Conservation (phyloP, 2,888 invertebrate species). For the Apodemia arnacis region DNA sequence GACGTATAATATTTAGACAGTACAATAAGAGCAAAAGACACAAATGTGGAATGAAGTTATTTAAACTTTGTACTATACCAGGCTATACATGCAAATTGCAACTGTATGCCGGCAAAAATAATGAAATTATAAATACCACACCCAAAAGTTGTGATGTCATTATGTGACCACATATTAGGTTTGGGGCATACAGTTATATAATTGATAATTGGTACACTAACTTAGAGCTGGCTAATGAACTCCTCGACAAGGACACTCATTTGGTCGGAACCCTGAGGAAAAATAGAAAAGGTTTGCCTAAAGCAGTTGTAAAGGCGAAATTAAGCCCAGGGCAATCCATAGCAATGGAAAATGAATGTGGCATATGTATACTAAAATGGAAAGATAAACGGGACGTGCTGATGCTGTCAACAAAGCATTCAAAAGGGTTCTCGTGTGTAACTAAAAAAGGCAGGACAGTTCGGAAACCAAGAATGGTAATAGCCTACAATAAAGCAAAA, state of each 20-base stretch:
- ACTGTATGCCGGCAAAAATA: too few species aligned
- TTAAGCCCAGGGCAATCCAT: constrained; percentile 57
- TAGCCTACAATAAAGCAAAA: constrained; percentile 87
- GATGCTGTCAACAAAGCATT: too few species aligned
- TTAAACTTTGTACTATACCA: constrained; percentile 28
- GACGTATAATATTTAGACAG: too few species aligned
- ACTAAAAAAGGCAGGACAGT: constrained; percentile 75
- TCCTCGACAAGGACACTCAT: constrained; percentile 86
- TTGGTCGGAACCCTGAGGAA: constrained; percentile 87
- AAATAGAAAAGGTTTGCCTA: constrained; percentile 86
- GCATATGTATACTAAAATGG: too few species aligned
- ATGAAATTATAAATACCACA: too few species aligned
- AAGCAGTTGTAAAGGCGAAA: constrained; percentile 85
- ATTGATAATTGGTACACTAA: constrained; percentile 29
- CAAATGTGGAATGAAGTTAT: constrained; percentile 51
- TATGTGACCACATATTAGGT: too few species aligned
- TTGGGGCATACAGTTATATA: too few species aligned
- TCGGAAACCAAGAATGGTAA: constrained; percentile 78
- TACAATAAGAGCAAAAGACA: too few species aligned
- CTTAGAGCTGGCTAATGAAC: constrained; percentile 84
- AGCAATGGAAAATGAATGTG: too few species aligned
- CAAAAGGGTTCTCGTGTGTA: constrained; percentile 43
- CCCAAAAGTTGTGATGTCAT: too few species aligned
- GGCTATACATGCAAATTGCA: too few species aligned
- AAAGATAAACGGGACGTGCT: too few species aligned